These are phyloP conservation scores for Ectobius pallidus DNA, from an alignment of 2,888 invertebrate genomes.

Conservation along the genomic window DNA sequence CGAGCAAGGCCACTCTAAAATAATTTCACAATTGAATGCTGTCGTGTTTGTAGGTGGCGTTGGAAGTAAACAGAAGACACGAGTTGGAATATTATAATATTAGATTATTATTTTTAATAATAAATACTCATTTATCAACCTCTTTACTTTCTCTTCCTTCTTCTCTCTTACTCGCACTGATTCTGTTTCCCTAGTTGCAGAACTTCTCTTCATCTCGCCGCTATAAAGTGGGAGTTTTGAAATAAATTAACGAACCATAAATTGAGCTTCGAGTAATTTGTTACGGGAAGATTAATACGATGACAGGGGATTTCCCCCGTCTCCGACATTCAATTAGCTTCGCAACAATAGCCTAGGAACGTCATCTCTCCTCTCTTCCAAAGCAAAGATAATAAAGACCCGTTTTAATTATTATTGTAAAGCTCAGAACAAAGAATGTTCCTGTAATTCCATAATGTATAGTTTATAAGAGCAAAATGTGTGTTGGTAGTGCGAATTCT, in stretches of 20 bases:
- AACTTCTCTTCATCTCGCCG: too few species aligned
- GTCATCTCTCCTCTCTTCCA: neutral
- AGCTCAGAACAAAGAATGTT: neutral
- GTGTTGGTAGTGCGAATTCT: neutral
- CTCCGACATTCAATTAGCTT: conserved; percentile 1
- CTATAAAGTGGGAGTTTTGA: conserved; percentile 15
- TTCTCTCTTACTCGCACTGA: too few species aligned
- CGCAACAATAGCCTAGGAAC: conserved; percentile 15
- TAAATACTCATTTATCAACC: too few species aligned
- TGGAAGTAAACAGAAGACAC: too few species aligned
- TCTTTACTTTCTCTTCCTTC: too few species aligned
- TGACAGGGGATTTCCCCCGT: neutral
- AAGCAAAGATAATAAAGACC: neutral
- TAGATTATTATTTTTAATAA: too few species aligned
- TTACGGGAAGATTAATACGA: conserved; percentile 13
- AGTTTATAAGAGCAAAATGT: neutral
- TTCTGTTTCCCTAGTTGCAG: too few species aligned
- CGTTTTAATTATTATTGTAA: neutral
- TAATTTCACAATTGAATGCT: too few species aligned
- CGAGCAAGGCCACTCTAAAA: too few species aligned
- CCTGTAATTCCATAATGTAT: neutral
- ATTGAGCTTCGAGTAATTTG: conserved; percentile 24
- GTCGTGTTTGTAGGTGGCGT: too few species aligned
- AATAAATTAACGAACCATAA: conserved; percentile 30
- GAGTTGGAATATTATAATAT: too few species aligned